These are phyloP conservation scores for Danio tinwini DNA, from an alignment of 2,797 vertebrate species.

Conservation along the genomic window DNA sequence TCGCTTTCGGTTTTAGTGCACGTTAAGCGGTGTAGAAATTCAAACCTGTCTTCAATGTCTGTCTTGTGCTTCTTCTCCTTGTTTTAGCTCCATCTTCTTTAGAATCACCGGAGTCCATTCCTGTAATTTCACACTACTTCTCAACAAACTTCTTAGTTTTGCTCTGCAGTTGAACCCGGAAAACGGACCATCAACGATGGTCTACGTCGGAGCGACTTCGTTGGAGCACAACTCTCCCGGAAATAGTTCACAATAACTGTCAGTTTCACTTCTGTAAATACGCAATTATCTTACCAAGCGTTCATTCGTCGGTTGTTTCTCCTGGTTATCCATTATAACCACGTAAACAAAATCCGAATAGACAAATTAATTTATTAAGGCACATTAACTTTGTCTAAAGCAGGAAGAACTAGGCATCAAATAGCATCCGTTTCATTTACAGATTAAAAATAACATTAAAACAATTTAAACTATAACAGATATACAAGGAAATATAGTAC, in stretches of 20 bases:
- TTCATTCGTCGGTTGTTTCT: not conserved
- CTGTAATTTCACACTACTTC: slow-evolving; percentile 1
- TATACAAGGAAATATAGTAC: not conserved
- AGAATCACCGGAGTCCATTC: slow-evolving; percentile 66
- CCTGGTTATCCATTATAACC: not conserved
- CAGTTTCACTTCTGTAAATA: not conserved
- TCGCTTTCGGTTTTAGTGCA: not conserved
- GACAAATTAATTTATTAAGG: slow-evolving; percentile 5
- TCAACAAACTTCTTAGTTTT: slow-evolving; percentile 32
- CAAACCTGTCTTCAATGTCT: slow-evolving; percentile 57
- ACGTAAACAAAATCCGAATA: not conserved
- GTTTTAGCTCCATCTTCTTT: not conserved
- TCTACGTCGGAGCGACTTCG: slow-evolving; percentile 31
- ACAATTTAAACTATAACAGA: not conserved
- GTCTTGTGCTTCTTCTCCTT: slow-evolving; percentile 64
- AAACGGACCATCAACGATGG: not conserved
- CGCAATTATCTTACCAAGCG: no score
- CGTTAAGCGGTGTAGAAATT: not conserved
- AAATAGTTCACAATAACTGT: not conserved
- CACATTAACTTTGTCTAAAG: not conserved
- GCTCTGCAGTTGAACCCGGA: not conserved
- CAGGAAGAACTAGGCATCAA: not conserved
- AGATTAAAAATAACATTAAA: not conserved
- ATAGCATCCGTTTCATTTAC: not conserved
- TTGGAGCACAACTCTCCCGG: slow-evolving; percentile 37